Evolutionary conservation across 1,140 invertebrate genomes (phyloP).

Genomic region (Cheumatopsyche charites): DNA sequence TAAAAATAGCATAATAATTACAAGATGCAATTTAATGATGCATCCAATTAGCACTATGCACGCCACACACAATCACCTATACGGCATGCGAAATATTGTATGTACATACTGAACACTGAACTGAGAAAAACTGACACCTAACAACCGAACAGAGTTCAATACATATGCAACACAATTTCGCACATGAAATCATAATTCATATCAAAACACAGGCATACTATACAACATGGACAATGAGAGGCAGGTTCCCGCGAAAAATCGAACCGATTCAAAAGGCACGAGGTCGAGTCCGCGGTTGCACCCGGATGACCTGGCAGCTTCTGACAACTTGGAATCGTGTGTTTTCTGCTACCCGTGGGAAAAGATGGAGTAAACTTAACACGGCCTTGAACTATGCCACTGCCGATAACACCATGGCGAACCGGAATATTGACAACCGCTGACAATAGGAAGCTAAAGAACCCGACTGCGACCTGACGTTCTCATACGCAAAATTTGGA

Average conservation of each 20-base stretch:
- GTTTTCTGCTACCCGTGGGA: constrained; percentile 10
- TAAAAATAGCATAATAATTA: background rate
- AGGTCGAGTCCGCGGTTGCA: constrained; percentile 2
- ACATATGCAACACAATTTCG: no score
- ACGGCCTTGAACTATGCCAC: constrained; percentile 12
- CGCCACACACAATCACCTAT: background rate
- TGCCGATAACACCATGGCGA: background rate
- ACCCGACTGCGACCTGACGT: no score
- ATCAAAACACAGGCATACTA: background rate
- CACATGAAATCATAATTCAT: no score
- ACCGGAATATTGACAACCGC: constrained; percentile 1
- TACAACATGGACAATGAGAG: background rate
- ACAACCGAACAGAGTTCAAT: no score
- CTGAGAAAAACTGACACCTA: no score
- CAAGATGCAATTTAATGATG: constrained; percentile 15
- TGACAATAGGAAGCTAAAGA: background rate
- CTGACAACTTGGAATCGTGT: background rate
- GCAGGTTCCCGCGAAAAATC: constrained; percentile 17
- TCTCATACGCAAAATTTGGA: no score
- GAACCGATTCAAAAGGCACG: constrained; percentile 7
- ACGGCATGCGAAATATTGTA: background rate
- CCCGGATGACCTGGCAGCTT: background rate
- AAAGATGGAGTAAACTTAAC: background rate
- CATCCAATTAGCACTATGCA: constrained; percentile 15
- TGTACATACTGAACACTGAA: no score